phyloP scores from a whole-genome alignment of 2,888 invertebrate species.

The Cheilosia variabilis region DNA sequence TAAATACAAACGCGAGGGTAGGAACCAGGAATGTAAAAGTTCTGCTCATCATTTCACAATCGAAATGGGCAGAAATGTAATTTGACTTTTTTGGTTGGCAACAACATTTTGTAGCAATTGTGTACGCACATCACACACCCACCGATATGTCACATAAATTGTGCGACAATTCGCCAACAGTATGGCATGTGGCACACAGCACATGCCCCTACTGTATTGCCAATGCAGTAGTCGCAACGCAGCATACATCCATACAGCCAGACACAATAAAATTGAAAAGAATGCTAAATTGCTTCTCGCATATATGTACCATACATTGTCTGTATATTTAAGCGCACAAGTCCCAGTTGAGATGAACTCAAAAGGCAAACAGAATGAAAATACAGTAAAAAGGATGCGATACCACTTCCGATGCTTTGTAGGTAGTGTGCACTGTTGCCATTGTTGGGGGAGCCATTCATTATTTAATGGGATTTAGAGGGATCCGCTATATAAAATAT shows the following conservation, averaged over 20 bases:
- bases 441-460: too few species aligned
- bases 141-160: conserved; percentile 21
- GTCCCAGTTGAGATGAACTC: background rate
- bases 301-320: background rate
- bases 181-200: conserved; percentile 35
- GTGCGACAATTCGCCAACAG: conserved; percentile 48
- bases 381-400: conserved; percentile 20
- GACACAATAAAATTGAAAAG: conserved; percentile 58
- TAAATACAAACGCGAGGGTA: conserved; percentile 9
- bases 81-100: conserved; percentile 3
- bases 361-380: conserved; percentile 4
- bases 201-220: conserved; percentile 30
- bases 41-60: background rate
- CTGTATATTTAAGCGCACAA: too few species aligned
- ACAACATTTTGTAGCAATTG: conserved; percentile 1
- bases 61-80: conserved; percentile 19
- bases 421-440: too few species aligned
- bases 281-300: conserved; percentile 7
- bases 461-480: too few species aligned
- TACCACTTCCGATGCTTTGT: conserved; percentile 17
- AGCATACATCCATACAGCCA: conserved; percentile 16
- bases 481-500: too few species aligned
- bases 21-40: background rate
- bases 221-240: conserved; percentile 46
- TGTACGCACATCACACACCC: conserved; percentile 47